Conservation (phyloP, 1,140 invertebrate species). For the Achroia grisella region DNA sequence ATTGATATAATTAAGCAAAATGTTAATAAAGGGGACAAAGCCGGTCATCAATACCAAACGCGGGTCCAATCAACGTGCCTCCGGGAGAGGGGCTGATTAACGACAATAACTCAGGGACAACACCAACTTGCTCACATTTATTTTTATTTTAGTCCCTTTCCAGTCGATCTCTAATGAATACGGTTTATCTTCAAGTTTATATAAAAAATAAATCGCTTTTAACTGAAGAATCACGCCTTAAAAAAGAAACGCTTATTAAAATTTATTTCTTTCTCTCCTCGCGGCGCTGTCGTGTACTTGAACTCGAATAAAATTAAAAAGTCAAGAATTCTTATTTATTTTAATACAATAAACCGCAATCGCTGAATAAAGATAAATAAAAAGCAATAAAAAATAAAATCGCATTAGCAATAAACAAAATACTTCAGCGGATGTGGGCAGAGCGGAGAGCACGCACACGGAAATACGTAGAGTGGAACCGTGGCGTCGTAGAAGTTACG, state of each 20-base stretch:
- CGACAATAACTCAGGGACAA: conserved; percentile 66
- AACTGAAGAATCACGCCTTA: conserved; percentile 74
- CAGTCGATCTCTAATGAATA: conserved; percentile 72
- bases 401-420: conserved; percentile 74
- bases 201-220: conserved; percentile 74
- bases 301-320: conserved; percentile 72
- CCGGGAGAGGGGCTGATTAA: conserved; percentile 48
- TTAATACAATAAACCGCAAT: conserved; percentile 74
- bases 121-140: conserved; percentile 61
- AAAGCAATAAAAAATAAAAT: conserved; percentile 74
- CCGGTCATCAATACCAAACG: conserved; percentile 20
- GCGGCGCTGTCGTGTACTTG: conserved; percentile 66
- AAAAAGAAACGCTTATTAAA: conserved; percentile 74
- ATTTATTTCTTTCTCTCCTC: conserved; percentile 73
- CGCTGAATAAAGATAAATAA: conserved; percentile 74
- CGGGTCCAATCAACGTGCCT: conserved; percentile 48
- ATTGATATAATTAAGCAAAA: conserved; percentile 36
- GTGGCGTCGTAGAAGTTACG: not conserved
- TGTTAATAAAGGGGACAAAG: conserved; percentile 47
- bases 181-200: conserved; percentile 71
- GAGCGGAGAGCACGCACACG: conserved; percentile 45
- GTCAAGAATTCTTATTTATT: conserved; percentile 74
- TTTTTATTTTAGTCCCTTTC: conserved; percentile 68
- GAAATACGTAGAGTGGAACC: conserved; percentile 39
- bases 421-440: conserved; percentile 72